These are phyloP conservation scores for Formica exsecta DNA, from an alignment of 1,140 invertebrate genomes.

Conservation along the genomic window DNA sequence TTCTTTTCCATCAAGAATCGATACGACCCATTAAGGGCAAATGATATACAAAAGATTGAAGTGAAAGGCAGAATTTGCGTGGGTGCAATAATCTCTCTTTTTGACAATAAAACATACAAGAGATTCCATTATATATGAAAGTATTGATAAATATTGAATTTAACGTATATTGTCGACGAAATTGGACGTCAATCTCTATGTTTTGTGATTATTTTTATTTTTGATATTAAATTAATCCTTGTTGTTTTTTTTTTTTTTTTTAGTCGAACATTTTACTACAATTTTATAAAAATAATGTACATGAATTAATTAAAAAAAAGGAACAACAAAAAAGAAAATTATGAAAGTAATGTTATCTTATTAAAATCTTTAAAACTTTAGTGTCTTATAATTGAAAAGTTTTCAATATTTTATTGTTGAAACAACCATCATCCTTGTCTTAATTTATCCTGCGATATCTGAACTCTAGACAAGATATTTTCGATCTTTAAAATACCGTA, in stretches of 20 bases:
- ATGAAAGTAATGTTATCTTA: background rate
- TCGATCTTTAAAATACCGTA: background rate
- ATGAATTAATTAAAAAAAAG: background rate
- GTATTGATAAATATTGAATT: background rate
- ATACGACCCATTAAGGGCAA: background rate
- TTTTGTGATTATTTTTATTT: slow-evolving; percentile 12
- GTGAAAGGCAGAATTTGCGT: slow-evolving; percentile 40
- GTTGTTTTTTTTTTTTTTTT: background rate
- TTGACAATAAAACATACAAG: background rate
- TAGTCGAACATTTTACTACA: background rate
- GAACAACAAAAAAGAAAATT: background rate
- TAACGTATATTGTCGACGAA: background rate
- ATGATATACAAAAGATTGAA: background rate
- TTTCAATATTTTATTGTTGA: slow-evolving; percentile 30
- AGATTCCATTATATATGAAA: background rate
- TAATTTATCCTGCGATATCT: background rate
- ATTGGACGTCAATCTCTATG: background rate
- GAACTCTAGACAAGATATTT: background rate
- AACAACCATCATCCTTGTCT: background rate
- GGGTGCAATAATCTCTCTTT: slow-evolving; percentile 29
- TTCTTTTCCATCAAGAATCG: slow-evolving; percentile 23
- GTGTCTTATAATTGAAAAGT: background rate
- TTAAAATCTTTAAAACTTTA: slow-evolving; percentile 11
- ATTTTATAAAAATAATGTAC: background rate
- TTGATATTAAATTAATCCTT: background rate